Base-by-base conservation (phyloP, 1,140 invertebrate species). In the Zaprionus ghesquierei region DNA sequence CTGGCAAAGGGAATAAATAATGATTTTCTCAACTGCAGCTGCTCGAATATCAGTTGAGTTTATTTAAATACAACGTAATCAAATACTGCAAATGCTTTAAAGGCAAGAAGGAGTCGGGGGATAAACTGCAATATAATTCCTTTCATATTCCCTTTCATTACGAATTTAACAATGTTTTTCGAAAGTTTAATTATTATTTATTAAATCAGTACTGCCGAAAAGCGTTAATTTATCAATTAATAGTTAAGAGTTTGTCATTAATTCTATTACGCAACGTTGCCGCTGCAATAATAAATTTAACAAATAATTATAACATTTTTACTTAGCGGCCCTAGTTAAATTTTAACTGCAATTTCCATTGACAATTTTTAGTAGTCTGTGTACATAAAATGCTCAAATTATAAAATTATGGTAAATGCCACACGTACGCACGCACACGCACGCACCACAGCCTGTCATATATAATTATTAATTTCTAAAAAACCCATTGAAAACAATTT, bases 391-490 rank as follows among this genome's bases (percentile, higher is more conserved):
- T 56, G 35, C n/a, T 15, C 5, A 41, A 15, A 41, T 41, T 41
- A 41, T 80, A 62, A 79, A 71, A 77, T 82, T 41, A 82, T 87
- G 35, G 35, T 87, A 87, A 86, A 87, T 66, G 79, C 71, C 82
- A 86, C 82, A 86, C 82, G 82, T 68, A 64, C 79, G 65, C 62
- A 63, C 25, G 20, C 15, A 61, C 65, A 46, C 62, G 18, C 10
- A 8, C 35, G 15, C 35, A 41, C 35, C 35, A 41, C 38, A 63
- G 38, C 56, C 61, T 84, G 82, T 81, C 82, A 79, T 73, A 82
- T 79, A 84, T 82, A 86, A 86, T 86, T 86, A 86, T 87, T 86
- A 87, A 87, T 86, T 86, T 86, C 82, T 87, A 86, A 86, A 86
- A 38, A 86, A 82, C 71, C 79, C 82, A 86, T 86, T 86, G 78